Percentiles rank a stretch among this genome's conserved stretches.
Conservation (phyloP, 2,888 invertebrate species). For the Notocelia uddmanniana region DNA sequence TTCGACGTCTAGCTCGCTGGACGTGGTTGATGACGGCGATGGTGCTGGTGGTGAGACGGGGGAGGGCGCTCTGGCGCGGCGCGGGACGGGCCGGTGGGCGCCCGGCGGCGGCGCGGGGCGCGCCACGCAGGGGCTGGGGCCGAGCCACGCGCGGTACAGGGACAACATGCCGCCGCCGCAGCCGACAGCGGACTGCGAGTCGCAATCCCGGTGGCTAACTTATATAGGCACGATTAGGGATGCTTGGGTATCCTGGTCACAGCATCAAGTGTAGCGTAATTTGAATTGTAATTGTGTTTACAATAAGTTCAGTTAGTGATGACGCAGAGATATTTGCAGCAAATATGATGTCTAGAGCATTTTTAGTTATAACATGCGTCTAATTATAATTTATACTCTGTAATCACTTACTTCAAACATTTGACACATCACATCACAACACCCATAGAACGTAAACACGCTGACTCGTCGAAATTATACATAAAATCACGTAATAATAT, state of each 20-base stretch:
- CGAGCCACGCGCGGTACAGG: slow-evolving; percentile 83
- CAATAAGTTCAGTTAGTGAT: not conserved
- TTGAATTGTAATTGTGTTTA: not conserved
- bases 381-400: no score
- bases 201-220: slow-evolving; percentile 51
- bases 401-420: no score
- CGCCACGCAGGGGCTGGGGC: slow-evolving; percentile 79
- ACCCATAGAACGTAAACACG: no score
- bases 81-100: slow-evolving; percentile 78
- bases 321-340: not conserved
- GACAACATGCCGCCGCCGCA: slow-evolving; percentile 74
- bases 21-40: slow-evolving; percentile 74
- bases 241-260: slow-evolving; percentile 22
- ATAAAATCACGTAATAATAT: no score
- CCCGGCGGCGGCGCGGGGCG: slow-evolving; percentile 79
- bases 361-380: no score
- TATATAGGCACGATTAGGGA: slow-evolving; percentile 58
- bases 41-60: slow-evolving; percentile 68
- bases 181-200: slow-evolving; percentile 60
- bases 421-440: no score
- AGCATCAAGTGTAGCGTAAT: not conserved
- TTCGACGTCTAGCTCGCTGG: slow-evolving; percentile 80
- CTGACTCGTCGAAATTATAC: no score
- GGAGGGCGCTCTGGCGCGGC: slow-evolving; percentile 71
- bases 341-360: not conserved